Conservation (phyloP, 2,888 invertebrate species). For the Tromatobia lineatoria region DNA sequence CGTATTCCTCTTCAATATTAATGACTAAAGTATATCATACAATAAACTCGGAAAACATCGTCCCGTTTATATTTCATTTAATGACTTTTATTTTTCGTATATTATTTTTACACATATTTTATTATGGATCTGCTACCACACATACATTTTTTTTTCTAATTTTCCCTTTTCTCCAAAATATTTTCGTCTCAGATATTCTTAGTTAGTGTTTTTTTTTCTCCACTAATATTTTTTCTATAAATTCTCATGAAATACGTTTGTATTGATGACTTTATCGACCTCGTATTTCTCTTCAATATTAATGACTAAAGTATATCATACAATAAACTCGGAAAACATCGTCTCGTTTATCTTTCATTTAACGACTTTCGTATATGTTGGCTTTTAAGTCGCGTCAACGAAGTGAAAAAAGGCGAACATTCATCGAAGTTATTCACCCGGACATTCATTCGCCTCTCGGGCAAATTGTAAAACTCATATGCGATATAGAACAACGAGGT, state of each 20-base stretch:
- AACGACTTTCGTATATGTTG: neutral
- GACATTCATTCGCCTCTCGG: neutral
- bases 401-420: neutral
- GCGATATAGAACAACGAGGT: neutral
- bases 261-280: neutral
- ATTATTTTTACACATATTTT: too few relatives aligned
- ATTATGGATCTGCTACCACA: too few relatives aligned
- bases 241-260: neutral
- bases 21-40: neutral
- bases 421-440: conserved; percentile 13
- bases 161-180: too few relatives aligned
- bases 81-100: too few relatives aligned
- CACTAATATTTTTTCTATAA: neutral
- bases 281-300: neutral
- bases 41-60: neutral
- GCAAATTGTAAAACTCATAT: neutral
- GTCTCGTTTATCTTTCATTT: conserved; percentile 1
- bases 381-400: neutral
- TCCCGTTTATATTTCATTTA: neutral
- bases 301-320: neutral
- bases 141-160: too few relatives aligned
- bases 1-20: neutral
- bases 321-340: neutral
- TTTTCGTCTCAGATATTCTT: neutral
- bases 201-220: neutral